These are phyloP conservation scores for Anhinga rufa DNA, from an alignment of 2,113 vertebrate species.

Conservation along the genomic window DNA sequence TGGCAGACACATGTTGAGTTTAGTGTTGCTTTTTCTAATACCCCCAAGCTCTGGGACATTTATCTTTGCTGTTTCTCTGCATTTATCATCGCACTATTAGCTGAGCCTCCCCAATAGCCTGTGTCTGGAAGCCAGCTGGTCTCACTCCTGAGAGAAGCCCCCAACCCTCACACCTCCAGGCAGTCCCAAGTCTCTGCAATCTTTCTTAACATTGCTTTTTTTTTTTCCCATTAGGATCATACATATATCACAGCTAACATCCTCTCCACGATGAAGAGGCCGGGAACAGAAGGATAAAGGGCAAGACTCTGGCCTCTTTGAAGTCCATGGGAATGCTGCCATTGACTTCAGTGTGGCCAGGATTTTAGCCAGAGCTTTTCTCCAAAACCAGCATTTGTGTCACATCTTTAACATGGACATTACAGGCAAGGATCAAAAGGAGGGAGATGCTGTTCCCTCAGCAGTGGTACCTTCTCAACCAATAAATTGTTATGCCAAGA, in stretches of 20 bases:
- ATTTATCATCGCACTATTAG: neutral
- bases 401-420: neutral
- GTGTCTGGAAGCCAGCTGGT: neutral
- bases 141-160: neutral
- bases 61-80: neutral
- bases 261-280: neutral
- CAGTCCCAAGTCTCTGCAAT: neutral
- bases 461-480: neutral
- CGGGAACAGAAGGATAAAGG: neutral
- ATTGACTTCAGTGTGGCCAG: neutral
- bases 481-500: neutral
- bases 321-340: neutral
- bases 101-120: neutral
- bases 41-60: neutral
- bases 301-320: neutral
- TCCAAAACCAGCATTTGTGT: neutral
- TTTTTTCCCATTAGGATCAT: neutral
- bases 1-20: neutral
- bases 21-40: neutral
- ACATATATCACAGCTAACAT: neutral
- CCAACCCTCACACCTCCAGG: neutral
- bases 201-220: neutral
- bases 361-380: neutral
- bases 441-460: neutral
- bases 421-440: neutral